Evolutionary conservation across 1,140 invertebrate genomes (phyloP), one percentile per base, ranked within the genome.

Genomic region (Drosophila tsacasi): DNA sequence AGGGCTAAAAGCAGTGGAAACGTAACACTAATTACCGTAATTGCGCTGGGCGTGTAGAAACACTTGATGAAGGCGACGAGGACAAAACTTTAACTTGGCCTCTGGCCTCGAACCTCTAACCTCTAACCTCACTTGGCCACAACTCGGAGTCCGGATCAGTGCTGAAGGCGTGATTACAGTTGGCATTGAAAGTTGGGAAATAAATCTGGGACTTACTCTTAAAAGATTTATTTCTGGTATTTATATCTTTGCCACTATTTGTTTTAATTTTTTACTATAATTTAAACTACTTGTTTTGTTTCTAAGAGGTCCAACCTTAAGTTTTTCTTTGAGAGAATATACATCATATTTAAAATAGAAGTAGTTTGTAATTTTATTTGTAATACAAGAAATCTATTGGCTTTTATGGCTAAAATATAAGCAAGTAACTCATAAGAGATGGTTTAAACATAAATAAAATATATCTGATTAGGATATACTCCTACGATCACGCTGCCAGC

Each of bases 11-110:
- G 52, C 54, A 73, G 46, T 46, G 67, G 76, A 54, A 73, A 79
- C 81, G 85, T 81, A 76, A 66, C 74, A 81, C 85, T 90, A 89
- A 89, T 89, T 89, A 89, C 81, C 64, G 61, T 89, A 89, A 89
- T 89, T 89, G 83, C 71, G 59, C 58, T 50, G 74, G 74, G 81
- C 79, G 85, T 84, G 81, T 79, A 59, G 63, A 62, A 89, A 84
- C 83, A 87, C 83, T 87, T 84, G 68, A 87, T 84, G 83, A 66
- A 89, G 75, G 81, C 81, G 81, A 69, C 76, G 83, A 81, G 84
- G 76, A 87, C 83, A 83, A 87, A 87, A 87, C 84, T 87, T 79
- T 67, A 84, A 78, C 75, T 83, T 87, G 84, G 81, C 81, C 79
- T 77, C 61, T 87, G 73, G 76, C 77, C 83, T 68, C 62, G 68